phyloP scores from a whole-genome alignment of 2,797 vertebrate species.

The Liparis tanakae region DNA sequence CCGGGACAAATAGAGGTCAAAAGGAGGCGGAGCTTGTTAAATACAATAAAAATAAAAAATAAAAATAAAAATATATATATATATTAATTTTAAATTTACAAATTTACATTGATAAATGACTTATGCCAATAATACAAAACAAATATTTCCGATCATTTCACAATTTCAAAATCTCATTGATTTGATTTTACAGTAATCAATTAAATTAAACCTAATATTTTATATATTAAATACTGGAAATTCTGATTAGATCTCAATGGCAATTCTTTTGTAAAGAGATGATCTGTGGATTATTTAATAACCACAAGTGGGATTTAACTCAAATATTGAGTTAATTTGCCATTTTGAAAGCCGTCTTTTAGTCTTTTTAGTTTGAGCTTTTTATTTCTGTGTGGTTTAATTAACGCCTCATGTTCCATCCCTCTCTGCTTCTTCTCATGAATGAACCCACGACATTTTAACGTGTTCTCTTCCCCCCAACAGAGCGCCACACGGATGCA shows the following conservation, averaged over 20 bases:
- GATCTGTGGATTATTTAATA: not conserved
- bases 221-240: not conserved
- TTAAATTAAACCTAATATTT: not conserved
- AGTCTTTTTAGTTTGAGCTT: not conserved
- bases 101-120: not conserved
- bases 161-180: not conserved
- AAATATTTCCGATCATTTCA: not conserved
- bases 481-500: conserved; percentile 44
- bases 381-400: not conserved
- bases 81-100: too few relatives aligned
- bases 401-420: not conserved
- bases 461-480: not conserved
- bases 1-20: conserved; percentile 3
- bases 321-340: not conserved
- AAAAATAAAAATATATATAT: too few relatives aligned
- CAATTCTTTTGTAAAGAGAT: not conserved
- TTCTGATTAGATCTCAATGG: not conserved
- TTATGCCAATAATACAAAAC: not conserved
- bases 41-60: too few relatives aligned
- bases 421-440: not conserved
- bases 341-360: conserved; percentile 3
- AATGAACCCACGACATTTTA: not conserved
- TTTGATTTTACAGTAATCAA: not conserved
- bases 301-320: not conserved
- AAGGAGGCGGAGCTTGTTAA: conserved; percentile 4